phyloP scores from a whole-genome alignment of 2,113 vertebrate species.

The Eonycteris spelaea region DNA sequence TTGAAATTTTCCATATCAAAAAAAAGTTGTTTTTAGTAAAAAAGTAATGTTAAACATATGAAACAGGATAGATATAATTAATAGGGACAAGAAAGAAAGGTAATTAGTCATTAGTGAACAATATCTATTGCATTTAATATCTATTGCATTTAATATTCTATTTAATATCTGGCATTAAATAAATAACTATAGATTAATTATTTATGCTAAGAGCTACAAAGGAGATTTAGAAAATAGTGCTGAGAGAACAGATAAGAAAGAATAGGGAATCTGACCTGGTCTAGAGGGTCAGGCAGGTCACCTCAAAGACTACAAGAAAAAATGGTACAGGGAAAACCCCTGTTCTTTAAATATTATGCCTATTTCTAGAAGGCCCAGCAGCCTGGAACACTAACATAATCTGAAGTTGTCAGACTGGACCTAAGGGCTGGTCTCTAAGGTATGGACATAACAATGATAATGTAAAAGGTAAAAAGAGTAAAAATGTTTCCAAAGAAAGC shows the following conservation, averaged over 20 bases:
- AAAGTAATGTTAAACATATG: background rate
- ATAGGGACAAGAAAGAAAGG: background rate
- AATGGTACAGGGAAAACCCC: background rate
- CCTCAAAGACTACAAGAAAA: background rate
- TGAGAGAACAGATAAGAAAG: background rate
- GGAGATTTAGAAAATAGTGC: background rate
- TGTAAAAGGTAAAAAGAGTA: background rate
- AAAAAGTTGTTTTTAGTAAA: conserved; percentile 15
- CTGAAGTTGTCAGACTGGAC: background rate
- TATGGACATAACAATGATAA: background rate
- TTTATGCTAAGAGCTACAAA: background rate
- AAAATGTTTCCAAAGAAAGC: background rate
- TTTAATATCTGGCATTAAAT: background rate
- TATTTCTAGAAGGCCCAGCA: background rate
- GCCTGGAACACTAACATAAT: background rate
- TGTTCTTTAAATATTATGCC: too few relatives aligned
- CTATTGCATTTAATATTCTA: too few relatives aligned
- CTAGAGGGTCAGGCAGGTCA: background rate
- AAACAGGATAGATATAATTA: background rate
- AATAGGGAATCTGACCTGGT: background rate
- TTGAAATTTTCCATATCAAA: background rate
- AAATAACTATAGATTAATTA: background rate
- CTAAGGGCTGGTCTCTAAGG: background rate
- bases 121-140: conserved; percentile 21
- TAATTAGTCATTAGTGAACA: background rate